These are phyloP conservation scores for Crenichthys baileyi DNA, from an alignment of 2,797 vertebrate genomes.

Conservation along the genomic window DNA sequence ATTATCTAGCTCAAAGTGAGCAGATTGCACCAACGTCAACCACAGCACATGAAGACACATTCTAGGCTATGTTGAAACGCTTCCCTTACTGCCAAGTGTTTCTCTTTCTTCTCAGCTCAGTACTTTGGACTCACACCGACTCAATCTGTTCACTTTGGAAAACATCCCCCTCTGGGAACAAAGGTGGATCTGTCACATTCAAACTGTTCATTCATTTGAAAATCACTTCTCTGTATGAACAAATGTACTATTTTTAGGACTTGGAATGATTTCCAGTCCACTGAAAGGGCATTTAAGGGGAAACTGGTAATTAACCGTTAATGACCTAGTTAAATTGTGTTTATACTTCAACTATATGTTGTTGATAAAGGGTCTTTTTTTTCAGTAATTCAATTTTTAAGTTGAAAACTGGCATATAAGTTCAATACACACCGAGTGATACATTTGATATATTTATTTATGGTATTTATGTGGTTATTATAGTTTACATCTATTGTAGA, in stretches of 20 bases:
- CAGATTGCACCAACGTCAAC: slow-evolving; percentile 2
- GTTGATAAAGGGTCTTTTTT: no score
- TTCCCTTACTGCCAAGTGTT: slow-evolving; percentile 6
- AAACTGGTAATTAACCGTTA: neutral
- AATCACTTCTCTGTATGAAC: neutral
- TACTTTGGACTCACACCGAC: slow-evolving; percentile 2
- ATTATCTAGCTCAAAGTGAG: neutral
- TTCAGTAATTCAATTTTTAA: no score
- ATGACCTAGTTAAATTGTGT: no score
- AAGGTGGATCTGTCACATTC: slow-evolving; percentile 1
- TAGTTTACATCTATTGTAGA: no score
- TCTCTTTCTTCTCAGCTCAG: slow-evolving; percentile 17
- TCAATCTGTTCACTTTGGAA: slow-evolving; percentile 25
- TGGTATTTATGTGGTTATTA: no score
- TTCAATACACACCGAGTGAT: no score
- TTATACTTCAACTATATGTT: no score
- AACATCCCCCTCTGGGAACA: slow-evolving; percentile 12
- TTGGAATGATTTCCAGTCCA: neutral
- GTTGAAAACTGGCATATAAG: no score
- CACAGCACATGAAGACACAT: slow-evolving; percentile 11
- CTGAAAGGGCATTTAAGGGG: neutral
- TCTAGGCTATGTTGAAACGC: neutral
- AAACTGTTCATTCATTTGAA: slow-evolving; percentile 6
- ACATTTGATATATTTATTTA: no score
- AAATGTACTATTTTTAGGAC: neutral